Conservation (phyloP, 2,888 invertebrate genomes). For the Timema cristinae region DNA sequence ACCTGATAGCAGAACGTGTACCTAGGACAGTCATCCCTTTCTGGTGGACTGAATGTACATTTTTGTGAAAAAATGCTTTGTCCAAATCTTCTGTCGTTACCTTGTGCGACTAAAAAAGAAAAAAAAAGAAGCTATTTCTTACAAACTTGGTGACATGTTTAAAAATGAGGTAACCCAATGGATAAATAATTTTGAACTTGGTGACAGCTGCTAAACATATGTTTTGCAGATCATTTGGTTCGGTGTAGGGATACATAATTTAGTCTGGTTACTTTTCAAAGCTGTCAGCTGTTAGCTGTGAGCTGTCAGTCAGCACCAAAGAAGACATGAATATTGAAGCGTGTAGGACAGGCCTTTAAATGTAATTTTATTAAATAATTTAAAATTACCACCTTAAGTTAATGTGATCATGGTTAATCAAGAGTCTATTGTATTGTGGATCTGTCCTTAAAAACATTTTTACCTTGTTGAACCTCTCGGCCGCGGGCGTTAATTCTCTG, state of each 20-base stretch:
- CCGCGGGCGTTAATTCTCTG: neutral
- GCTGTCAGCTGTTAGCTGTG: too few species aligned
- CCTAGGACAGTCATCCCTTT: constrained; percentile 41
- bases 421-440: constrained; percentile 5
- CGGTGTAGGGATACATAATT: too few species aligned
- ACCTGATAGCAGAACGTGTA: constrained; percentile 25
- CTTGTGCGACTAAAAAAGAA: constrained; percentile 36
- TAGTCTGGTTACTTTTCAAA: too few species aligned
- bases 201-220: too few species aligned
- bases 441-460: neutral
- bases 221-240: too few species aligned
- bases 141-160: constrained; percentile 6
- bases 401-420: too few species aligned
- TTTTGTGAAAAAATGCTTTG: constrained; percentile 55
- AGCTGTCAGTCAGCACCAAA: too few species aligned
- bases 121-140: constrained; percentile 8
- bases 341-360: too few species aligned
- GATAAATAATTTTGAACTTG: neutral
- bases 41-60: constrained; percentile 45
- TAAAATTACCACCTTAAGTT: too few species aligned
- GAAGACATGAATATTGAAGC: too few species aligned
- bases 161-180: neutral
- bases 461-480: neutral
- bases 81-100: constrained; percentile 57
- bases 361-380: too few species aligned